These are phyloP conservation scores for Periphyllus acericola DNA, from an alignment of 2,888 invertebrate species.

Conservation along the genomic window DNA sequence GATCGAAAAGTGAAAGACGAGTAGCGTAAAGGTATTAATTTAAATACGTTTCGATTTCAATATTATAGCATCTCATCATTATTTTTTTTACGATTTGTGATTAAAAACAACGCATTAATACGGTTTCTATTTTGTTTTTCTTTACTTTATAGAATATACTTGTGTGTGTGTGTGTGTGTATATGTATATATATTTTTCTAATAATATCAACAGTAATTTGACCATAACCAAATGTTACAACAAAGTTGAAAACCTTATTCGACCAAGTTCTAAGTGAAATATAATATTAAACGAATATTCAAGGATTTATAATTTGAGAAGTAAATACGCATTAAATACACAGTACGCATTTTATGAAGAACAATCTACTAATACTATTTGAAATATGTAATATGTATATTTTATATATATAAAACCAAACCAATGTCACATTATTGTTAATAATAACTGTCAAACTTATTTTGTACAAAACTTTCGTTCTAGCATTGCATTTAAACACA, in stretches of 20 bases:
- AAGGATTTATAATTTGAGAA: too few relatives aligned
- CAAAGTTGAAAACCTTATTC: too few relatives aligned
- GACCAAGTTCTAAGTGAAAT: too few relatives aligned
- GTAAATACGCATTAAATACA: too few relatives aligned
- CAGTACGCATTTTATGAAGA: too few relatives aligned
- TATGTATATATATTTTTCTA: neutral
- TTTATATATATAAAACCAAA: neutral
- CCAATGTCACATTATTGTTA: neutral
- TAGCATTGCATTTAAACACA: neutral
- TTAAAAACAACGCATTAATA: neutral
- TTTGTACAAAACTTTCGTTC: neutral
- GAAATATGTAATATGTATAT: neutral
- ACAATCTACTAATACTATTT: neutral
- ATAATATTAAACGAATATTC: too few relatives aligned
- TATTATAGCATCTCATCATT: too few relatives aligned
- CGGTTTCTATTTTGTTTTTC: neutral
- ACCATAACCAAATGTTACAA: neutral
- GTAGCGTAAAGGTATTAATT: too few relatives aligned
- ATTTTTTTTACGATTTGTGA: neutral
- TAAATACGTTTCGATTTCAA: too few relatives aligned
- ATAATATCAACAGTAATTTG: neutral
- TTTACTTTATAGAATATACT: neutral
- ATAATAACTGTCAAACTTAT: conserved; percentile 15
- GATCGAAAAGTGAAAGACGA: neutral
- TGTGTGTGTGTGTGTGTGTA: too few relatives aligned